Evolutionary conservation across 37 sponge, comb jelly and placozoan genomes (phyloP), one percentile per base, ranked within the genome.

Genomic region (Chondrosia reniformis): DNA sequence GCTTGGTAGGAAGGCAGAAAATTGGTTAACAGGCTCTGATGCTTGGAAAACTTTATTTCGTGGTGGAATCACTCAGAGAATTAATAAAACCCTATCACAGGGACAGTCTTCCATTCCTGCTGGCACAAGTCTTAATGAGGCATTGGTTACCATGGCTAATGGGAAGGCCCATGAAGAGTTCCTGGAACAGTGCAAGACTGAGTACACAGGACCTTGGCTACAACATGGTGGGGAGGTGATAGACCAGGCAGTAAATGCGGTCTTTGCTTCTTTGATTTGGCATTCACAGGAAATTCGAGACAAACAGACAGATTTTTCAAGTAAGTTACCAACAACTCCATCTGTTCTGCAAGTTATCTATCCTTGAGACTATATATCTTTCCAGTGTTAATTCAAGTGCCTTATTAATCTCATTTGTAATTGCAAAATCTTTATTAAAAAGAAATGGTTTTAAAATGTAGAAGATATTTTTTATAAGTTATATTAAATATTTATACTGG

Each of bases 211-310:
- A 15, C 92, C 66, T 40, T 69, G 43, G 64, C 55, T 66, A 32
- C 75, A 78, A 30, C 89, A 89, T 54, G 97, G 97, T 19, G 94
- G 93, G 0, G 54, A 55, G n/a, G 64, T 76, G 49, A 90, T 93
- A 33, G 90, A 96, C 64, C 55, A 72, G 40, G 94, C 97, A 1
- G 86, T 96, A 9, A 76, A 71, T 63, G 88, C 97, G 22, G 82
- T 86, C 17, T 96, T 96, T 88, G 97, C 94, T 21, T 89, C 94
- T 17, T 85, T 96, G 58, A 74, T 93, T 8, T 96, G 97, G 94
- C 94, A 96, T 87, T 84, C 86, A 0, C 94, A 91, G 67, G 86
- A 88, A 7, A 38, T 93, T 69, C 42, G 93, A 40, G 92, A 93
- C 44, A 85, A 93, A 76, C 81, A 93, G 15, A 19, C 52, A 49